Conservation (phyloP, 2,113 vertebrate species). For the Forbesichthys agassizii region DNA sequence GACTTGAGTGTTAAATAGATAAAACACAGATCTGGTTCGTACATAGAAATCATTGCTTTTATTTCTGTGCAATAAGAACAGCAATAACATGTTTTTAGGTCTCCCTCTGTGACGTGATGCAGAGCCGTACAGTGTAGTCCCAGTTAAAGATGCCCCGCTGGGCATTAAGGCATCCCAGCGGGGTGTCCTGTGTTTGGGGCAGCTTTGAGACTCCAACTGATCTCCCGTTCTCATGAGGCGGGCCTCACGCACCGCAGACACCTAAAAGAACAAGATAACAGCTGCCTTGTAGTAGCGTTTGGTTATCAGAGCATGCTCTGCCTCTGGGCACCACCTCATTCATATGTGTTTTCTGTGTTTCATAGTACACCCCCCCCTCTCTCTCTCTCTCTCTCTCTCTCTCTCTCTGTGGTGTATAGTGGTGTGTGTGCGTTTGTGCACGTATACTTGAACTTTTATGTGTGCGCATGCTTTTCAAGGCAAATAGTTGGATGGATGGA, state of each 20-base stretch:
- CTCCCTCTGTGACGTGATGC: neutral
- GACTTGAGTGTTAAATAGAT: too few relatives aligned
- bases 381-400: slow-evolving; percentile 14
- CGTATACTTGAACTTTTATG: neutral
- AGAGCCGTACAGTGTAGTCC: neutral
- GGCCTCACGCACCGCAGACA: neutral
- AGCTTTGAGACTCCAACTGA: neutral
- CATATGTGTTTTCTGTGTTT: neutral
- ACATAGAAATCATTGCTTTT: too few relatives aligned
- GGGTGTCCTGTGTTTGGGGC: neutral
- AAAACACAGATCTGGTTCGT: too few relatives aligned
- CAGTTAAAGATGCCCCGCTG: neutral
- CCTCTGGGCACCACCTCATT: neutral
- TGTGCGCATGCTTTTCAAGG: neutral
- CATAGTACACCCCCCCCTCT: neutral
- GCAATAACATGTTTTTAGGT: neutral
- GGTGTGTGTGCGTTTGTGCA: neutral
- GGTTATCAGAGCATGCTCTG: neutral
- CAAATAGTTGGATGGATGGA: neutral
- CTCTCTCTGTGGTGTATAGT: slow-evolving; percentile 2
- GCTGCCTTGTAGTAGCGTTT: neutral
- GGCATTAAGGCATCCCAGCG: neutral
- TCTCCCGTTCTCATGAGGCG: neutral
- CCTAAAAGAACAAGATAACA: neutral
- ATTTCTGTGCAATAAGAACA: too few relatives aligned